phyloP scores from a whole-genome alignment of 2,113 vertebrate species.

The Benitochromis conjunctus region DNA sequence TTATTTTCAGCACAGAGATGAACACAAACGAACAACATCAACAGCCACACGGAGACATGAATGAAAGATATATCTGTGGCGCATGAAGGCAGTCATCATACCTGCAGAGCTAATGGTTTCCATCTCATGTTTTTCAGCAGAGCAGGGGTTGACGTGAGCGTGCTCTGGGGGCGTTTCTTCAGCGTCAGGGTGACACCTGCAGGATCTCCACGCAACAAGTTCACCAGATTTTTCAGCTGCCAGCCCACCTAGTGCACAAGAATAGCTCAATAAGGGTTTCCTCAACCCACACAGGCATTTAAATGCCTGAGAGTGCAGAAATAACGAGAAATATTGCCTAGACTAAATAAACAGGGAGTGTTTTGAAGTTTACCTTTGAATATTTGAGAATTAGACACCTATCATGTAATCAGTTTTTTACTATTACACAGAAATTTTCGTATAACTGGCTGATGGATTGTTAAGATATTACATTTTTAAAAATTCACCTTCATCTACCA shows the following conservation, averaged over 20 bases:
- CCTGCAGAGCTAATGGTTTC: conserved; percentile 78
- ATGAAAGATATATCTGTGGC: neutral
- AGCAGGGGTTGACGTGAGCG: conserved; percentile 76
- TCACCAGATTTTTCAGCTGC: conserved; percentile 79
- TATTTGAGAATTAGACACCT: fast-evolving
- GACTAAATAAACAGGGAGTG: neutral
- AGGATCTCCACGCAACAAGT: conserved; percentile 74
- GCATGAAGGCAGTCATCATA: conserved; percentile 25
- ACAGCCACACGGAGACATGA: neutral
- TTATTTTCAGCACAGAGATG: conserved; percentile 13
- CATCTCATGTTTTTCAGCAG: conserved; percentile 81
- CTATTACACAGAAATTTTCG: neutral
- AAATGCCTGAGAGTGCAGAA: neutral
- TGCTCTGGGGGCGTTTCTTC: conserved; percentile 80
- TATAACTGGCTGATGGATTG: neutral
- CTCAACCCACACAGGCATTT: neutral
- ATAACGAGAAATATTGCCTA: neutral
- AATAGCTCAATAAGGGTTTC: neutral
- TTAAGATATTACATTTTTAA: neutral
- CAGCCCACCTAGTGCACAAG: conserved; percentile 71
- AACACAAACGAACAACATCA: neutral
- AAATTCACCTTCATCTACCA: neutral
- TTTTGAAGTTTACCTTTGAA: neutral
- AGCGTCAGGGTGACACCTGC: conserved; percentile 74
- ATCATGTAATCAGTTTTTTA: neutral